Conservation (phyloP, 64 coral and sea anemone genomes). For the Montipora capricornis region DNA sequence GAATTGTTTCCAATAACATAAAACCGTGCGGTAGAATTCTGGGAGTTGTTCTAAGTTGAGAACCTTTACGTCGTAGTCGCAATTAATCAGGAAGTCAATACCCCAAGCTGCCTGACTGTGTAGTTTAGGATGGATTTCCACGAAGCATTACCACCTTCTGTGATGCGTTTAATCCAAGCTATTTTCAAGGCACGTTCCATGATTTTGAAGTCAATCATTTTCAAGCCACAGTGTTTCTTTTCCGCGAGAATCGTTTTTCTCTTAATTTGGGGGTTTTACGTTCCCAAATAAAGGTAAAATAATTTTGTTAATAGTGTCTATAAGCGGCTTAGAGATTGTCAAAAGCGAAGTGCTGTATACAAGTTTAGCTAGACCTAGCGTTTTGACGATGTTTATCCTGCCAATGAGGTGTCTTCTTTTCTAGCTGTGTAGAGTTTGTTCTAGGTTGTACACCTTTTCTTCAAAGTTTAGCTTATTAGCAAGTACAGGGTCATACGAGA, state of each 20-base stretch:
- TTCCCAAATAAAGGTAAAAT: neutral
- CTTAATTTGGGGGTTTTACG: neutral
- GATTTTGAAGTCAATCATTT: no score
- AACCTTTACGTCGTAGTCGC: neutral
- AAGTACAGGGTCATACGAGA: neutral
- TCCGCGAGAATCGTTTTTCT: neutral
- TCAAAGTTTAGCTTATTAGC: neutral
- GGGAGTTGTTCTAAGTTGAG: neutral
- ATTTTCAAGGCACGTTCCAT: neutral
- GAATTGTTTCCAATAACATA: neutral
- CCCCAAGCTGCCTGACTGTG: neutral
- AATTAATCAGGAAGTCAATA: neutral
- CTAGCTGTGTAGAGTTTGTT: neutral
- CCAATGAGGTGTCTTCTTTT: slow-evolving; percentile 24
- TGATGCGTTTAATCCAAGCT: neutral
- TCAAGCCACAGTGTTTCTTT: neutral
- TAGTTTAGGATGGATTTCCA: neutral
- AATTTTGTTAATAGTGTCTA: neutral
- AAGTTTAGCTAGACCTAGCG: neutral
- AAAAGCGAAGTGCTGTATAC: slow-evolving; percentile 3
- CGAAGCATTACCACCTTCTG: neutral
- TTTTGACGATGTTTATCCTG: slow-evolving; percentile 17
- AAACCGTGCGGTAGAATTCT: neutral
- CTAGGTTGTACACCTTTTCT: neutral
- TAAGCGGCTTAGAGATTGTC: neutral